A percentile compares a stretch with the other conserved stretches of the same genome.
Evolutionary conservation across 2,797 vertebrate genomes (phyloP).

Genomic region (Hyperoplus lanceolatus): DNA sequence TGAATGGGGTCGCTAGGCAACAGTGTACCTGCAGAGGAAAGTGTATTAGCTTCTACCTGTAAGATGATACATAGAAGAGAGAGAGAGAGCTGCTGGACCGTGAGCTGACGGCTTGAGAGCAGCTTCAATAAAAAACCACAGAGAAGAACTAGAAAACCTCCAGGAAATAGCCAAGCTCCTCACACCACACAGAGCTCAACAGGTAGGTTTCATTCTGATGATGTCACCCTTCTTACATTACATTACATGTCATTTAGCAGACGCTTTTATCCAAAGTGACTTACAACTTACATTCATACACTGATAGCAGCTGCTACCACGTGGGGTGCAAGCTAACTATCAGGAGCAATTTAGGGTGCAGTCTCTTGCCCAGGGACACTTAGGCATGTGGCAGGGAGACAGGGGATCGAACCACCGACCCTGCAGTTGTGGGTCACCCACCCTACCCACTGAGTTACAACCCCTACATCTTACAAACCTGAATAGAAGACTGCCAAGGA

Average conservation of each 20-base stretch:
- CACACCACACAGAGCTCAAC: background rate
- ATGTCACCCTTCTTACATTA: background rate
- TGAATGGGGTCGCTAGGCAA: constrained; percentile 51
- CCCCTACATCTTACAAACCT: too few relatives aligned
- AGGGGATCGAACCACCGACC: too few relatives aligned
- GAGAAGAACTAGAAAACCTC: background rate
- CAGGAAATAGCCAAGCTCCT: background rate
- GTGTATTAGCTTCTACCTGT: constrained; percentile 49
- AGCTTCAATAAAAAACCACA: constrained; percentile 2
- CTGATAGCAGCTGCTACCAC: too few relatives aligned
- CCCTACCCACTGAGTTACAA: too few relatives aligned
- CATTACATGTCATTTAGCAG: background rate
- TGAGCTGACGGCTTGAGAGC: background rate
- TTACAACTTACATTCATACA: too few relatives aligned
- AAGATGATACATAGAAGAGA: constrained; percentile 52
- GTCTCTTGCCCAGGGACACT: too few relatives aligned
- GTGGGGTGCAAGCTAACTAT: too few relatives aligned
- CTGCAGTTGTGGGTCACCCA: too few relatives aligned
- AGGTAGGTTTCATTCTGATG: constrained; percentile 42
- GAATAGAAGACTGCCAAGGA: background rate
- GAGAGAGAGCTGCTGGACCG: constrained; percentile 19
- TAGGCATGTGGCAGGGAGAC: too few relatives aligned
- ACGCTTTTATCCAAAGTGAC: too few relatives aligned
- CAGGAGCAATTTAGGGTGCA: too few relatives aligned
- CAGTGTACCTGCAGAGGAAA: constrained; percentile 44